These are phyloP conservation scores for Littorina saxatilis DNA, from an alignment of 1,140 invertebrate genomes.

Conservation along the genomic window DNA sequence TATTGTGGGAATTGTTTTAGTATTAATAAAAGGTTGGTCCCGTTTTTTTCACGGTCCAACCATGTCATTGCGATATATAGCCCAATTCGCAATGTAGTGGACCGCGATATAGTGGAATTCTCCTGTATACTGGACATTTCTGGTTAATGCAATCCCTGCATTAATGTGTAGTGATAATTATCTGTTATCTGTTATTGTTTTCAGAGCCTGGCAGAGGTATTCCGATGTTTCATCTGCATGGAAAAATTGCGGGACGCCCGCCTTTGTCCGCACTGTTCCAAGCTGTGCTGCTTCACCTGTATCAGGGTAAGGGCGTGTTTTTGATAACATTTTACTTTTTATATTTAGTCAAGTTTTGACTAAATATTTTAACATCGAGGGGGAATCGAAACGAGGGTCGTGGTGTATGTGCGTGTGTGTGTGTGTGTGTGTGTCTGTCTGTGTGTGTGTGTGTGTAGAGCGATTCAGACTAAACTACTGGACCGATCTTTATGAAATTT, in stretches of 20 bases:
- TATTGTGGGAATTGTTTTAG: too few relatives aligned
- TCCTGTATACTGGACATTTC: neutral
- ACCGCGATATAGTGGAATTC: neutral
- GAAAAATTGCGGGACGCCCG: conserved; percentile 95
- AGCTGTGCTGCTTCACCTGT: conserved; percentile 93
- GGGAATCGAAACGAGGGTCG: too few relatives aligned
- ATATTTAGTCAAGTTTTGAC: too few relatives aligned
- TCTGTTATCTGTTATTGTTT: neutral
- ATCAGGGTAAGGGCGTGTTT: conserved; percentile 81
- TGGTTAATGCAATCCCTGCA: too few relatives aligned
- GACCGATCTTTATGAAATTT: too few relatives aligned
- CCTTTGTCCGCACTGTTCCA: conserved; percentile 95
- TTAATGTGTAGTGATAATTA: neutral
- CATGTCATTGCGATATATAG: too few relatives aligned
- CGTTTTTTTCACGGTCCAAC: too few relatives aligned
- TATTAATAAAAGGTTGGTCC: too few relatives aligned
- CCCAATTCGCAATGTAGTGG: too few relatives aligned
- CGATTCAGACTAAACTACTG: too few relatives aligned
- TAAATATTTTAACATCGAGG: neutral
- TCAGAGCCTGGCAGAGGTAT: conserved; percentile 88
- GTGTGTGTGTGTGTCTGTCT: neutral
- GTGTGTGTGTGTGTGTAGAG: neutral
- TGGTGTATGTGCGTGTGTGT: conserved; percentile 25
- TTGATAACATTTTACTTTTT: too few relatives aligned
- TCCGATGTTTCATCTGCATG: conserved; percentile 97